phyloP scores from a whole-genome alignment of 2,797 vertebrate genomes.

The Syngnathus acus region DNA sequence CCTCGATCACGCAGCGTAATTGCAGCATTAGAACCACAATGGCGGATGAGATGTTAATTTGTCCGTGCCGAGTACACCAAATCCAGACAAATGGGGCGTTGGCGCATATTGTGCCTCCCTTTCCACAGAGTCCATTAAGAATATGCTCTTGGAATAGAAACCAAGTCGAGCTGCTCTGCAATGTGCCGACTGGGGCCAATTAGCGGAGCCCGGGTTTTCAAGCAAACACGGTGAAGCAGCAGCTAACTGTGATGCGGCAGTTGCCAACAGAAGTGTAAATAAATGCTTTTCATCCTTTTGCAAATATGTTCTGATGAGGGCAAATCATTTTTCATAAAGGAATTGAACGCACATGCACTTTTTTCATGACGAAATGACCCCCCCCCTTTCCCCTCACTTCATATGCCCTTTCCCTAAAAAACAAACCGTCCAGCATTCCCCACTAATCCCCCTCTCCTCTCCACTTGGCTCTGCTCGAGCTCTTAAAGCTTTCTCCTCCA shows the following conservation, averaged over 20 bases:
- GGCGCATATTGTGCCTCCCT: background rate
- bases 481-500: conserved; percentile 1
- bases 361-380: background rate
- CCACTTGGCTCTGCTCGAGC: conserved; percentile 3
- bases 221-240: too few relatives aligned
- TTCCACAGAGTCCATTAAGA: background rate
- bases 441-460: background rate
- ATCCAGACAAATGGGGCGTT: background rate
- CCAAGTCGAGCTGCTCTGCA: too few relatives aligned
- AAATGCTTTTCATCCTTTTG: too few relatives aligned
- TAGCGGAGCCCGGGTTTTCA: too few relatives aligned
- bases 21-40: background rate
- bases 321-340: too few relatives aligned
- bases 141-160: too few relatives aligned
- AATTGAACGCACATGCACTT: background rate
- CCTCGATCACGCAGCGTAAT: background rate
- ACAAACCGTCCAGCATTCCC: conserved; percentile 19
- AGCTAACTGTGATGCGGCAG: too few relatives aligned
- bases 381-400: background rate
- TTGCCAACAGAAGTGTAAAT: too few relatives aligned
- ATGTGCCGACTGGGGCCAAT: too few relatives aligned
- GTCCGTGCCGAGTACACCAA: background rate
- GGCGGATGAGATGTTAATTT: background rate
- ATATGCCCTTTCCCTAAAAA: conserved; percentile 13
- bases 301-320: too few relatives aligned